Evolutionary conservation across 1,140 invertebrate genomes (phyloP), one percentile per base, ranked within the genome.

Genomic region (Holcopasites calliopsidis): DNA sequence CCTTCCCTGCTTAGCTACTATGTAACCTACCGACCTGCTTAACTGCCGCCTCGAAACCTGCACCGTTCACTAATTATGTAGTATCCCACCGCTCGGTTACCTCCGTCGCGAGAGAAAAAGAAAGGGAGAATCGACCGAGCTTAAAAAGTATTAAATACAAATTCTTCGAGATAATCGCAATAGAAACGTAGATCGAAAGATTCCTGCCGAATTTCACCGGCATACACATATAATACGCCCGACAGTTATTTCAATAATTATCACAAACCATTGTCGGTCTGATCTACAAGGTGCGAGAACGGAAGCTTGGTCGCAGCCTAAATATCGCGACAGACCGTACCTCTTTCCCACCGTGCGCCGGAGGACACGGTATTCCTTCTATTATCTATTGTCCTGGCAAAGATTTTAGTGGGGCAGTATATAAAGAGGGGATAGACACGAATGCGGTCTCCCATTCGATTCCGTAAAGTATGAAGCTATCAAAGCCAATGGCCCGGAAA

Each of bases 381-480:
- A 88, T 85, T 89, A 88, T 88, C 87, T 86, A 87, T 83, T 87
- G 88, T 87, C 77, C 82, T 66, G 85, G 82, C 86, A 83, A 88
- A 86, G 85, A 88, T 89, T 90, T 88, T 86, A 86, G 83, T 85
- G 71, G 65, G 62, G 73, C 75, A 84, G 80, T 88, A 82, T 89
- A 90, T 85, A 89, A 40, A 88, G 78, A 58, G 65, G 68, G 81
- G 83, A 57, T 62, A 84, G 84, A 85, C 81, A 76, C 74, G 81
- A 87, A 85, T 87, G 84, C 79, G 81, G 84, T 86, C 81, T 86
- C 31, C 86, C 76, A 85, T 88, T 89, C 90, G 90, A 90, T 89
- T 91, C 73, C 69, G 88, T 90, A 85, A 91, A 88, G 89, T 91
- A 91, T 90, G 89, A 91, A 90, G 88, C 90, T 89, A 91, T 91